Percentiles rank a stretch among this genome's conserved stretches.
Conservation (phyloP, 2,797 vertebrate genomes). For the Dendrocincla tyrannina region DNA sequence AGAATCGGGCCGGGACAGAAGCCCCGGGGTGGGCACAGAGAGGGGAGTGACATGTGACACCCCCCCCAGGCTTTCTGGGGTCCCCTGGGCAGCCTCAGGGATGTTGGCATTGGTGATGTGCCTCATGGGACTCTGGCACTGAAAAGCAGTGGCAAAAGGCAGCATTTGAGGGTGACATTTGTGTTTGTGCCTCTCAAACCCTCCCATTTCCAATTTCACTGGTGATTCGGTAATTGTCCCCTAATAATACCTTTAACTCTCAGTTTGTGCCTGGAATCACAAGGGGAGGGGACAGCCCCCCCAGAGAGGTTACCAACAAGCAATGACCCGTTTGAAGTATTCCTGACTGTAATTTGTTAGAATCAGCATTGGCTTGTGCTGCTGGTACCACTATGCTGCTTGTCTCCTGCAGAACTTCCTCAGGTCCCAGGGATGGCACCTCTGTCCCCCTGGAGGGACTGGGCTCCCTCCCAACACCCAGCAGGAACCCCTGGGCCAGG, state of each 20-base stretch:
- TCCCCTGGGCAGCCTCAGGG: fast-evolving
- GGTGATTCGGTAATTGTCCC: not conserved
- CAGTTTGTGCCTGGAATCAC: not conserved
- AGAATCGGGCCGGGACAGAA: not conserved
- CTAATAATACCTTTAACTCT: not conserved
- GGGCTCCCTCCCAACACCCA: not conserved
- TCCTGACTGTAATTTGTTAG: not conserved
- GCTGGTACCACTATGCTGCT: fast-evolving
- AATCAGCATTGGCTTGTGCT: not conserved
- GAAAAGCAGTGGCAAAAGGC: not conserved
- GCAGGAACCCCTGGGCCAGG: not conserved
- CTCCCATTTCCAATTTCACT: not conserved
- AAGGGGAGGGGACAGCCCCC: not conserved
- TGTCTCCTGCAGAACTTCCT: fast-evolving
- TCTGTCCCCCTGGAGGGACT: not conserved
- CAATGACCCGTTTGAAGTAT: not conserved
- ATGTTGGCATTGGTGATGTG: not conserved
- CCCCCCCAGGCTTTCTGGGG: not conserved
- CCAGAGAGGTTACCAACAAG: not conserved
- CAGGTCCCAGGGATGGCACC: not conserved
- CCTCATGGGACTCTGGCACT: fast-evolving
- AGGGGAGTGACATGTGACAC: not conserved
- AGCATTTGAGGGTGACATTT: not conserved
- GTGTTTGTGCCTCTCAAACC: not conserved
- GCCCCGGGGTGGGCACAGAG: fast-evolving